Evolutionary conservation across 2,888 invertebrate species (phyloP).

Genomic region (Azorinus chamasolen): DNA sequence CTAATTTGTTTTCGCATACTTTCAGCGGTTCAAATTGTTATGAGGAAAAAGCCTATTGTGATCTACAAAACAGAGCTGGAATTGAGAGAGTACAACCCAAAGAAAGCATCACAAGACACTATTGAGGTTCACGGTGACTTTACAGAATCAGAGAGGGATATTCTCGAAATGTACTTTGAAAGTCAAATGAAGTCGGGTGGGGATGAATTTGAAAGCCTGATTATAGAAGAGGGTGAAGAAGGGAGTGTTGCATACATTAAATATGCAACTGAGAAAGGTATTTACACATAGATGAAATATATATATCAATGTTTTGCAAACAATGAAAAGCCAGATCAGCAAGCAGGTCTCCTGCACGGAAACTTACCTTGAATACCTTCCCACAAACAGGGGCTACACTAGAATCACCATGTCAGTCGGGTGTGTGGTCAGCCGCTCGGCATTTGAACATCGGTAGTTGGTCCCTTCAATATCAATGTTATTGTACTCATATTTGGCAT

Average conservation of each 20-base stretch:
- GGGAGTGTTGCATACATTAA: conserved; percentile 35
- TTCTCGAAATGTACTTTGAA: conserved; percentile 65
- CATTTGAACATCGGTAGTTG: no score
- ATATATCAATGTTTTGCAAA: neutral
- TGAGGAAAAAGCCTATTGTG: conserved; percentile 13
- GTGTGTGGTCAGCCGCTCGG: no score
- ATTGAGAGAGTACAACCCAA: conserved; percentile 27
- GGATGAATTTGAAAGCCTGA: conserved; percentile 29
- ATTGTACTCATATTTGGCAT: no score
- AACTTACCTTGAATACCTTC: no score
- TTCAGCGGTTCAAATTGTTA: conserved; percentile 46
- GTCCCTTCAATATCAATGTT: no score
- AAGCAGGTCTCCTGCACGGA: no score
- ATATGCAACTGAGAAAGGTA: conserved; percentile 47
- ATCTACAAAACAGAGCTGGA: conserved; percentile 26
- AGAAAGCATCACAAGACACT: conserved; percentile 7
- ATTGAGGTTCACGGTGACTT: conserved; percentile 25
- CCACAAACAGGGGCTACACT: no score
- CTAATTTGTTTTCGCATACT: neutral
- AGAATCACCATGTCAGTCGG: no score
- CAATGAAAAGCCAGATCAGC: neutral
- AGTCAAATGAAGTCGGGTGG: conserved; percentile 59
- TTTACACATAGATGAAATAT: neutral
- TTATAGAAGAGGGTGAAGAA: conserved; percentile 31
- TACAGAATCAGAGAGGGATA: conserved; percentile 19